Conservation (phyloP, 2,888 invertebrate genomes). For the Dinocampus coccinellae region DNA sequence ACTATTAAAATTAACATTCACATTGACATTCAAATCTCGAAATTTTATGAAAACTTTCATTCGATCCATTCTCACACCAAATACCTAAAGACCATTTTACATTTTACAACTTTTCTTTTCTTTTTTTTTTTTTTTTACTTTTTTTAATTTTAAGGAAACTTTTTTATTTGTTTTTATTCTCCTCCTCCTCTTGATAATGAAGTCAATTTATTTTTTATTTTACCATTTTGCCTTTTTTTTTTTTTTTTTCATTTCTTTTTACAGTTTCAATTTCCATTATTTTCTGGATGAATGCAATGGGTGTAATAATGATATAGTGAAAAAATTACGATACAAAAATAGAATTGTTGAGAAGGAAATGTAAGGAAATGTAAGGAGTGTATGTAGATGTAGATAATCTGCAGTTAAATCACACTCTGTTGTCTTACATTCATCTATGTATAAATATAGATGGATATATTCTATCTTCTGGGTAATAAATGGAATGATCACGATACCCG, state of each 20-base stretch:
- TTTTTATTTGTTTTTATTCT: neutral
- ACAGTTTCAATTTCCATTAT: neutral
- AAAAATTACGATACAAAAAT: neutral
- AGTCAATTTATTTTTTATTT: neutral
- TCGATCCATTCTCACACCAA: neutral
- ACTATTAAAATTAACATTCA: too few relatives aligned
- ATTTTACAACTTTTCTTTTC: neutral
- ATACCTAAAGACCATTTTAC: neutral
- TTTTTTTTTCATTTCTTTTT: neutral
- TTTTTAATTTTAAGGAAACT: too few relatives aligned
- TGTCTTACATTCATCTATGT: neutral
- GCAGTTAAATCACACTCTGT: neutral
- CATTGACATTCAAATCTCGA: neutral
- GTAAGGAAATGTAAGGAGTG: neutral
- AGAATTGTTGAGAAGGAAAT: neutral
- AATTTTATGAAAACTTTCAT: neutral
- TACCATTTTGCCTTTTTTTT: neutral
- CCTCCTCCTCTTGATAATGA: neutral
- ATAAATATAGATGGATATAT: neutral
- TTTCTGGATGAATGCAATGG: neutral
- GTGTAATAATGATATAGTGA: neutral
- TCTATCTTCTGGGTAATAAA: slow-evolving; percentile 12
- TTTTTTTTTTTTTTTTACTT: neutral
- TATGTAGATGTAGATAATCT: neutral
- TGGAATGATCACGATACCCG: slow-evolving; percentile 25